phyloP scores from a whole-genome alignment of 2,888 invertebrate genomes.

The Caenorhabditis imperialis region DNA sequence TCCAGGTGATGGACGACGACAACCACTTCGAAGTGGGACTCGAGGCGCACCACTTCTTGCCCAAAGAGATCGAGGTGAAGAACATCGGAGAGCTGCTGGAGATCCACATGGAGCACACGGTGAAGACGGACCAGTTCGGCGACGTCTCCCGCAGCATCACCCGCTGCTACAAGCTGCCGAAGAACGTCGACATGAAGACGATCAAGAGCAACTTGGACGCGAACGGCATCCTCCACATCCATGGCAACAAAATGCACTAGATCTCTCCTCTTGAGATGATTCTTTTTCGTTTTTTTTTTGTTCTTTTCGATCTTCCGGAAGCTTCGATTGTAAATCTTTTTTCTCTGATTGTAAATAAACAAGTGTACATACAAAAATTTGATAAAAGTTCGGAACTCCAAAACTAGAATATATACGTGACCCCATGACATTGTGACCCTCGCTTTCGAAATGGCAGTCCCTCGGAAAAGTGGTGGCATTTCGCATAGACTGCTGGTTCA shows the following conservation, averaged over 20 bases:
- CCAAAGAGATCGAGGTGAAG: slow-evolving; percentile 72
- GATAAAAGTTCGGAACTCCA: neutral
- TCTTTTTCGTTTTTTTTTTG: too few relatives aligned
- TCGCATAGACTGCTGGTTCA: too few relatives aligned
- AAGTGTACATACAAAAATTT: slow-evolving; percentile 12
- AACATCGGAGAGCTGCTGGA: slow-evolving; percentile 53
- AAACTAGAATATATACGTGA: too few relatives aligned
- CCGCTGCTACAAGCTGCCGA: slow-evolving; percentile 54
- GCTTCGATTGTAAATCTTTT: slow-evolving; percentile 3
- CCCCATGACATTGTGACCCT: too few relatives aligned
- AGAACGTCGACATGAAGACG: slow-evolving; percentile 53
- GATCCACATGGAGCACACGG: slow-evolving; percentile 53
- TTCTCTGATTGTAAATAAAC: slow-evolving; percentile 44
- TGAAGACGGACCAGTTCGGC: slow-evolving; percentile 43
- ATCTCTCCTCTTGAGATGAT: neutral
- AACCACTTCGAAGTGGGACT: slow-evolving; percentile 72
- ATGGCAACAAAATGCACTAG: slow-evolving; percentile 45
- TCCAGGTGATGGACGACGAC: slow-evolving; percentile 67
- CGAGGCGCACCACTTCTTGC: slow-evolving; percentile 70
- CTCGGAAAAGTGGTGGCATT: too few relatives aligned
- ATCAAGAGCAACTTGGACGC: slow-evolving; percentile 57
- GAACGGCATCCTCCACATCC: slow-evolving; percentile 53
- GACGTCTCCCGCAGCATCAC: slow-evolving; percentile 47
- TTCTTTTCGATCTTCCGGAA: too few relatives aligned
- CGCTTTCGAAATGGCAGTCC: too few relatives aligned